Percentiles rank a stretch among this genome's conserved stretches.
Evolutionary conservation across 2,888 invertebrate species (phyloP).

Genomic region (Agonopterix arenella): DNA sequence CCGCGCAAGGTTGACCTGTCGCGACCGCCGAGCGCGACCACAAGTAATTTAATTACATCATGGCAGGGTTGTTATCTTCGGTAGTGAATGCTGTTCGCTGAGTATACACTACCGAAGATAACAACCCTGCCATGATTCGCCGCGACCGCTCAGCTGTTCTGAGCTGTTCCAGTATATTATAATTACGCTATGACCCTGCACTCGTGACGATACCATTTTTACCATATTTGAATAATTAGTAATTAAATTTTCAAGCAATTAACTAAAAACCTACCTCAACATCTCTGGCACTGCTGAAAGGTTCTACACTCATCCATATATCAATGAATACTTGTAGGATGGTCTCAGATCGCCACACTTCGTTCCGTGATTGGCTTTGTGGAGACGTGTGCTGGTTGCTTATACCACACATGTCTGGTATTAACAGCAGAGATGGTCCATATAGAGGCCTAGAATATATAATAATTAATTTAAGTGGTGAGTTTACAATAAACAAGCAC

Average conservation of each 20-base stretch:
- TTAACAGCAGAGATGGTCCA: conserved; percentile 58
- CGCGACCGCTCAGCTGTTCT: too few species aligned
- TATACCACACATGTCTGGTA: conserved; percentile 65
- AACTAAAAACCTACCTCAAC: conserved; percentile 39
- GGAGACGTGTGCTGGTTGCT: conserved; percentile 54
- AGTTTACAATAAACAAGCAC: background rate
- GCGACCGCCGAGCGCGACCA: too few species aligned
- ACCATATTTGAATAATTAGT: too few species aligned
- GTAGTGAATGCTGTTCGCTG: too few species aligned
- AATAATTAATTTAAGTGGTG: conserved; percentile 2
- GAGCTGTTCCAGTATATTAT: too few species aligned
- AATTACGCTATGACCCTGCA: too few species aligned
- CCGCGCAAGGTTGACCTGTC: too few species aligned
- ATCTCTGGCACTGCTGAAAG: conserved; percentile 55
- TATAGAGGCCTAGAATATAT: conserved; percentile 51
- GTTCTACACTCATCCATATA: conserved; percentile 84
- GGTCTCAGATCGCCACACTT: conserved; percentile 91
- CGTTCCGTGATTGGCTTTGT: conserved; percentile 79
- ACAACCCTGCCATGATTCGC: too few species aligned
- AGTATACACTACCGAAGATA: too few species aligned
- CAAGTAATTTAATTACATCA: too few species aligned
- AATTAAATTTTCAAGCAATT: background rate
- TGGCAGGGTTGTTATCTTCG: too few species aligned
- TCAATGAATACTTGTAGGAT: conserved; percentile 89
- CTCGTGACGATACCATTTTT: too few species aligned